Percentiles rank a stretch among this genome's conserved stretches.
phyloP scores from a whole-genome alignment of 2,113 vertebrate species.

The Gulo gulo region DNA sequence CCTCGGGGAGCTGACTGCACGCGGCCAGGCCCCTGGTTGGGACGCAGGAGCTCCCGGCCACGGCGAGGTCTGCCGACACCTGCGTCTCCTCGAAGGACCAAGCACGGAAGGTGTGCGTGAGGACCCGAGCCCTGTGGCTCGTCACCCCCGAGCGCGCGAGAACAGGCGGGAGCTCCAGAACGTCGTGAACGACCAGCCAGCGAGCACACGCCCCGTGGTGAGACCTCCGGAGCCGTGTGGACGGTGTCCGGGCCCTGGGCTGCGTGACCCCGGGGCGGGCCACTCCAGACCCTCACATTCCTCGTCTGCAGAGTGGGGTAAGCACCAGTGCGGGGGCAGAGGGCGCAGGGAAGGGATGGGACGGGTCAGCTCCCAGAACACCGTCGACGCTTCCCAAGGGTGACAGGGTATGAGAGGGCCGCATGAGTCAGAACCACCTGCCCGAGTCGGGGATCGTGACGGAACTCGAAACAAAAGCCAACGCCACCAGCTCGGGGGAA shows the following conservation, averaged over 20 bases:
- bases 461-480: rapidly evolving
- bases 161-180: background rate
- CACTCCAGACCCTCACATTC: background rate
- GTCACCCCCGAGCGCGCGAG: rapidly evolving
- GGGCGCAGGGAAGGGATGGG: background rate
- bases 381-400: background rate
- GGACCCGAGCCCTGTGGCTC: background rate
- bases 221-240: background rate
- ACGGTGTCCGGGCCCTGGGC: rapidly evolving
- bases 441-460: too few relatives aligned
- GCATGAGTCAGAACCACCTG: background rate
- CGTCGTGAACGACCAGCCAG: rapidly evolving
- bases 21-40: rapidly evolving
- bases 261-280: rapidly evolving
- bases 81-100: background rate
- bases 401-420: rapidly evolving
- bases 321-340: rapidly evolving
- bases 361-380: rapidly evolving
- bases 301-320: background rate
- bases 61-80: background rate
- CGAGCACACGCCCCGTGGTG: background rate
- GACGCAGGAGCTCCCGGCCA: background rate
- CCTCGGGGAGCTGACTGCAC: rapidly evolving
- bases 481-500: rapidly evolving
- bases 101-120: rapidly evolving